Percentiles rank a stretch among this genome's conserved stretches.
These are phyloP conservation scores for Triops longicaudatus DNA, from an alignment of 1,140 invertebrate genomes.

Conservation along the genomic window DNA sequence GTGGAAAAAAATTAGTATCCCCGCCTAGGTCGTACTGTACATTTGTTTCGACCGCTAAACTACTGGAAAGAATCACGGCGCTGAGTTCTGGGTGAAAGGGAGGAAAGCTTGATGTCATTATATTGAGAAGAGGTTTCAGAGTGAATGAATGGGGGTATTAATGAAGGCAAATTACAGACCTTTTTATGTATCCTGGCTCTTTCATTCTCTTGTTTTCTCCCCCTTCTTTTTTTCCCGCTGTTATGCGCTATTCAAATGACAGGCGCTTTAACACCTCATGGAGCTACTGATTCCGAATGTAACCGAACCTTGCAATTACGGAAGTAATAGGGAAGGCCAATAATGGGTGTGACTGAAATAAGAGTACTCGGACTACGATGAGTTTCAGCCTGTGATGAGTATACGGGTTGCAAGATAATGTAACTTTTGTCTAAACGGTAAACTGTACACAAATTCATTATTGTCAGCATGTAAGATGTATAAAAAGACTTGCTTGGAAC, in stretches of 20 bases:
- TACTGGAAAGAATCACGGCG: not conserved
- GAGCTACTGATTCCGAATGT: slow-evolving; percentile 1
- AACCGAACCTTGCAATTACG: not conserved
- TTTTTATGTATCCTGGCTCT: not conserved
- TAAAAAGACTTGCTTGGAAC: too few relatives aligned
- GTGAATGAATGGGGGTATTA: slow-evolving; percentile 14
- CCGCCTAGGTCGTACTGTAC: too few relatives aligned
- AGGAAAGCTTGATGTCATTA: slow-evolving; percentile 5
- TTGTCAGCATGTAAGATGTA: too few relatives aligned
- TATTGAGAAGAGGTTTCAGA: not conserved
- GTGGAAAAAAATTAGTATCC: not conserved
- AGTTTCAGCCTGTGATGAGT: too few relatives aligned
- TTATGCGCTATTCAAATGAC: not conserved
- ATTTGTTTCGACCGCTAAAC: not conserved
- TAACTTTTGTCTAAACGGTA: too few relatives aligned
- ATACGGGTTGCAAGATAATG: too few relatives aligned
- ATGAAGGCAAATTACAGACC: slow-evolving; percentile 15
- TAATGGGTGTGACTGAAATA: too few relatives aligned
- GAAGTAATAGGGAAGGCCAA: too few relatives aligned
- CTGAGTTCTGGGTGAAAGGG: not conserved
- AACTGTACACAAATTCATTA: too few relatives aligned
- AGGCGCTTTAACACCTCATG: slow-evolving; percentile 3
- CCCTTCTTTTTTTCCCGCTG: not conserved
- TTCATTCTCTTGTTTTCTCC: not conserved
- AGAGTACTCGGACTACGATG: too few relatives aligned